These are phyloP conservation scores for Drosophila infuscata DNA, from an alignment of 2,888 invertebrate species.

Conservation along the genomic window DNA sequence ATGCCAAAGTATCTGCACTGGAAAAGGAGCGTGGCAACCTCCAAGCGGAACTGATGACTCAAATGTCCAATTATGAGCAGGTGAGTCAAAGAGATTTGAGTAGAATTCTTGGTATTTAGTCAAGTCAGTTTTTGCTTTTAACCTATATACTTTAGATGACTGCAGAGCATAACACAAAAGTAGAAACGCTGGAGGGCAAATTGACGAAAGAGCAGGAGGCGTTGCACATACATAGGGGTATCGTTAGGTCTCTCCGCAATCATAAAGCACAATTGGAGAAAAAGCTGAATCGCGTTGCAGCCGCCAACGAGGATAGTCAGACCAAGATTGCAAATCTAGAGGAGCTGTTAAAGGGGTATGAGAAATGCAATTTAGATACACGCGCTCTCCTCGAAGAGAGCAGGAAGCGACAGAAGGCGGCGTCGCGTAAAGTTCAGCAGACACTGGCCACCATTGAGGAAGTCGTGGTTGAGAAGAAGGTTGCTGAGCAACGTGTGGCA, in stretches of 20 bases:
- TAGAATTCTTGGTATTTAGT: neutral
- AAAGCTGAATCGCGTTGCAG: constrained; percentile 35
- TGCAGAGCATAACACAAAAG: constrained; percentile 86
- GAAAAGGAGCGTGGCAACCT: constrained; percentile 89
- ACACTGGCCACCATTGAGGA: constrained; percentile 86
- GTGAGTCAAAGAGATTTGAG: constrained; percentile 43
- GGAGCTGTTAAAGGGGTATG: constrained; percentile 80
- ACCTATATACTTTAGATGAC: constrained; percentile 82
- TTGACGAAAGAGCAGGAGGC: constrained; percentile 43
- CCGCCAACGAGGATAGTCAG: constrained; percentile 14
- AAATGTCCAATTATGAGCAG: constrained; percentile 63
- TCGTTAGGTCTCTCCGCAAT: constrained; percentile 56
- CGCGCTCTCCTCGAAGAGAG: constrained; percentile 84
- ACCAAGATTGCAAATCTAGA: constrained; percentile 63
- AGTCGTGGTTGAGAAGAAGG: constrained; percentile 87
- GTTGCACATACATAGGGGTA: constrained; percentile 40
- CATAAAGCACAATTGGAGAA: constrained; percentile 64
- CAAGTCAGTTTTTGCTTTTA: neutral
- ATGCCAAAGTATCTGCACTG: constrained; percentile 82
- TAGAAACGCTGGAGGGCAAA: constrained; percentile 85
- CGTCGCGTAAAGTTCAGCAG: constrained; percentile 87
- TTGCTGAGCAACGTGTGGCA: constrained; percentile 86
- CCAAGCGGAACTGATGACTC: constrained; percentile 87
- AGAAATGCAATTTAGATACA: constrained; percentile 84
- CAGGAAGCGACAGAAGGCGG: no score